Percentiles rank a stretch among this genome's conserved stretches.
phyloP scores from a whole-genome alignment of 2,797 vertebrate species.

The Picus viridis region DNA sequence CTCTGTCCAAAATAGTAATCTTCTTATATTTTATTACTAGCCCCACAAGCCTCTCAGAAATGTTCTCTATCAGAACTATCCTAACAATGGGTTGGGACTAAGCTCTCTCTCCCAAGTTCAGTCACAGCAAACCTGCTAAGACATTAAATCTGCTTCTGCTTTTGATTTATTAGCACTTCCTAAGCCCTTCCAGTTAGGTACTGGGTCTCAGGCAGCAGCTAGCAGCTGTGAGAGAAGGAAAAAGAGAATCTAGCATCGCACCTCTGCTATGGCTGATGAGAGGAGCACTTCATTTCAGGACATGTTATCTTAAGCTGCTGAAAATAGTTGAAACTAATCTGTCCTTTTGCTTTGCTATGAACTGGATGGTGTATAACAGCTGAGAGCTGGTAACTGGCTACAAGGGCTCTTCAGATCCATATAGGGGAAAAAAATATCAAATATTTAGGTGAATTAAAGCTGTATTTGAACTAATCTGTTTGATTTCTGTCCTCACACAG shows the following conservation, averaged over 20 bases:
- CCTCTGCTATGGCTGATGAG: neutral
- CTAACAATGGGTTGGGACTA: conserved; percentile 34
- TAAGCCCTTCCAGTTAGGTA: conserved; percentile 21
- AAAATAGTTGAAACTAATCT: conserved; percentile 18
- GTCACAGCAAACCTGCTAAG: conserved; percentile 35
- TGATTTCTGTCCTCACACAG: neutral
- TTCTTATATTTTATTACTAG: conserved; percentile 59
- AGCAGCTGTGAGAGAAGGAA: neutral
- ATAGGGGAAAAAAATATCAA: neutral
- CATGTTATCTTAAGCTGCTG: conserved; percentile 14
- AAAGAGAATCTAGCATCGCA: neutral
- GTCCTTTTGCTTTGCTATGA: conserved; percentile 5
- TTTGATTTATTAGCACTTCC: conserved; percentile 46
- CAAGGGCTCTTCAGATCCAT: neutral
- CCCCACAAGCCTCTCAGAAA: conserved; percentile 30
- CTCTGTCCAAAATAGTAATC: conserved; percentile 57
- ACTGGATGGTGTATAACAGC: neutral
- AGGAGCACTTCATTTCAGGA: neutral
- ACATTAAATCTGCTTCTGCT: conserved; percentile 19
- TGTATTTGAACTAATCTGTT: neutral
- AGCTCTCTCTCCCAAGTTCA: conserved; percentile 42
- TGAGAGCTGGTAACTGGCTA: neutral
- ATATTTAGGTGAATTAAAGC: neutral
- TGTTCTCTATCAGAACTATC: conserved; percentile 22
- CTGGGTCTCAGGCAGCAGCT: neutral